These are phyloP conservation scores for Bicyclus anynana DNA, from an alignment of 1,140 invertebrate species.

Conservation along the genomic window DNA sequence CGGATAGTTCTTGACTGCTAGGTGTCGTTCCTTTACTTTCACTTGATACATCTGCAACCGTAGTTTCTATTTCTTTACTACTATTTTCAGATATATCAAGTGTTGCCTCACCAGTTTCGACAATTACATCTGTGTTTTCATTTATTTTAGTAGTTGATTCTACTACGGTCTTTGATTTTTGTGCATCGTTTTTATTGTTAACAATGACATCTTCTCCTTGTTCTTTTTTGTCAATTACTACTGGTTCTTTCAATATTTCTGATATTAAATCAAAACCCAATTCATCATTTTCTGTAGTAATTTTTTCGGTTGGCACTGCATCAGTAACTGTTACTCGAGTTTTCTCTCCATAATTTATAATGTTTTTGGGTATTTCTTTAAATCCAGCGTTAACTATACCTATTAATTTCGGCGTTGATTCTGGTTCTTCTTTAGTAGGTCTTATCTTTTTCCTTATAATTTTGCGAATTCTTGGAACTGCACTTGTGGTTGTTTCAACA, in stretches of 20 bases:
- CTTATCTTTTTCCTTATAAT: slow-evolving; percentile 76
- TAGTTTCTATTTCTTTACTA: not conserved
- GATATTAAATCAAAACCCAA: slow-evolving; percentile 22
- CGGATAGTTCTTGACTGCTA: not conserved
- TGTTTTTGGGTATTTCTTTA: slow-evolving; percentile 35
- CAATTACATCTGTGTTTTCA: slow-evolving; percentile 21
- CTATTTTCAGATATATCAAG: slow-evolving; percentile 30
- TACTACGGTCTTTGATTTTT: slow-evolving; percentile 1
- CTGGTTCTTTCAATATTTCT: slow-evolving; percentile 29
- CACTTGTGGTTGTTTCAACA: slow-evolving; percentile 30
- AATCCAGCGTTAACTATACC: slow-evolving; percentile 33
- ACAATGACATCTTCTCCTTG: slow-evolving; percentile 6
- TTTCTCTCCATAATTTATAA: slow-evolving; percentile 62
- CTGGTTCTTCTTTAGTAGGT: slow-evolving; percentile 45
- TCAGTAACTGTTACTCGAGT: slow-evolving; percentile 37
- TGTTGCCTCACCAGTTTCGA: slow-evolving; percentile 27
- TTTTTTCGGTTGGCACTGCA: slow-evolving; percentile 27
- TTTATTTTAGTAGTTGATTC: slow-evolving; percentile 1
- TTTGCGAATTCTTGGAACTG: slow-evolving; percentile 66
- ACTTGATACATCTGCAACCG: not conserved
- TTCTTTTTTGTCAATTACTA: slow-evolving; percentile 9
- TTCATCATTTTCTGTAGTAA: slow-evolving; percentile 32
- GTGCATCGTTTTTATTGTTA: slow-evolving; percentile 15
- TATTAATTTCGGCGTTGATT: slow-evolving; percentile 39
- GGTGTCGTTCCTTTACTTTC: not conserved